Evolutionary conservation across 2,113 vertebrate species (phyloP).

Genomic region (Pseudois nayaur): DNA sequence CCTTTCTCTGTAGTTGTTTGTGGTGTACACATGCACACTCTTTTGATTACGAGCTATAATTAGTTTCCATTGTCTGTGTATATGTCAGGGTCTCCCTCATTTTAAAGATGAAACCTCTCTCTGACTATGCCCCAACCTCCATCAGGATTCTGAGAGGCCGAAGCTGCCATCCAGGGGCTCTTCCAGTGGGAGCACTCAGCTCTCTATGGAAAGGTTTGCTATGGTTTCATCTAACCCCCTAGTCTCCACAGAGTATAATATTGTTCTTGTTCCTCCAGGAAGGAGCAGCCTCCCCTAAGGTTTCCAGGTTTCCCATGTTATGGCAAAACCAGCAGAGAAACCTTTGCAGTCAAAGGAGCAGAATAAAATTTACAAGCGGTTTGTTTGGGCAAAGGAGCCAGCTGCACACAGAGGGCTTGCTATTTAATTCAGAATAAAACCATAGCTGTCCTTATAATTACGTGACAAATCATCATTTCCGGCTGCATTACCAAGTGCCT

Average conservation of each 20-base stretch:
- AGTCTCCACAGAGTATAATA: conserved; percentile 48
- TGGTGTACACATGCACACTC: neutral
- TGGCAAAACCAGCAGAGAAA: conserved; percentile 60
- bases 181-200: conserved; percentile 19
- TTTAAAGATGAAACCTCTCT: neutral
- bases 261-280: conserved; percentile 61
- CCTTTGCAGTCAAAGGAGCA: conserved; percentile 54
- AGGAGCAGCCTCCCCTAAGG: conserved; percentile 45
- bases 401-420: conserved; percentile 40
- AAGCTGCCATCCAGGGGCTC: neutral
- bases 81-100: neutral
- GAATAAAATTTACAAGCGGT: conserved; percentile 50
- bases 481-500: conserved; percentile 20
- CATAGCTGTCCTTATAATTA: conserved; percentile 48
- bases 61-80: neutral
- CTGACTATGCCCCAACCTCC: neutral
- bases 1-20: neutral
- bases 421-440: conserved; percentile 62
- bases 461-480: neutral
- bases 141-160: neutral
- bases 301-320: conserved; percentile 65
- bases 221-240: conserved; percentile 60
- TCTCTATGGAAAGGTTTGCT: conserved; percentile 64
- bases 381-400: conserved; percentile 59
- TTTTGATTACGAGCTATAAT: neutral